Base-by-base conservation (phyloP, 2,888 invertebrate genomes). In the Gastracanthus pulcherrimus region DNA sequence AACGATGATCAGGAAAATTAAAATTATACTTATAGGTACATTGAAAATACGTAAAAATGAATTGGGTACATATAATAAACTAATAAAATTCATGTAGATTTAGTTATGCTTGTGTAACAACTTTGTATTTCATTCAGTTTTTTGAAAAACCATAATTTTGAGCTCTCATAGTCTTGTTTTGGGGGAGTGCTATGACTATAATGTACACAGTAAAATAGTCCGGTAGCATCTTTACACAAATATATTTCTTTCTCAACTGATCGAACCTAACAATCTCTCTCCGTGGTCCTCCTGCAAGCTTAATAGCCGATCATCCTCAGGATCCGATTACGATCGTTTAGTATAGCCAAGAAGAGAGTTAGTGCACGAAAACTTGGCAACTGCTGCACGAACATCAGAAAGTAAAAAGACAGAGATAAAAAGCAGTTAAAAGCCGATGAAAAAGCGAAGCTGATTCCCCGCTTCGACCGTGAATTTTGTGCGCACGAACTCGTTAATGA, bases 401-500 rank as follows among this genome's bases (percentile, higher is more conserved):
- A 34, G 6, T 6, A 64, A 38, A 19, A 23, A n/a, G 34, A 38
- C 16, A 55, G 62, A 55, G 45, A 48, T 7, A 58, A 31, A 75
- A 31, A n/a, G 38, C 23, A 13, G 41, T n/a, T 67, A 29, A 67
- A 13, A 41, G 26, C 62, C 16, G 23, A 9, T 19, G 41, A 45
- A 29, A 29, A 45, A 45, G 41, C 16, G 41, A 67, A 26, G 58
- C 23, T 26, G 26, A 58, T 26, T 23, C 58, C 11, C 26, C 26
- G 29, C 13, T 26, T 26, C 29, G 58, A 58, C 58, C 58, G 23
- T 58, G 58, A 58, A 26, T 11, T 26, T 7, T 9, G 26, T n/a
- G 75, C 16, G 16, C 51, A 67, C 19, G n/a, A 76, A 69, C 41
- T 77, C 41, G 62, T 74, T 77, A 77, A 77, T 70, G 76, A 77